Evolutionary conservation across 92 coral and sea anemone species (phyloP).

Genomic region (Palythoa caribaeorum): DNA sequence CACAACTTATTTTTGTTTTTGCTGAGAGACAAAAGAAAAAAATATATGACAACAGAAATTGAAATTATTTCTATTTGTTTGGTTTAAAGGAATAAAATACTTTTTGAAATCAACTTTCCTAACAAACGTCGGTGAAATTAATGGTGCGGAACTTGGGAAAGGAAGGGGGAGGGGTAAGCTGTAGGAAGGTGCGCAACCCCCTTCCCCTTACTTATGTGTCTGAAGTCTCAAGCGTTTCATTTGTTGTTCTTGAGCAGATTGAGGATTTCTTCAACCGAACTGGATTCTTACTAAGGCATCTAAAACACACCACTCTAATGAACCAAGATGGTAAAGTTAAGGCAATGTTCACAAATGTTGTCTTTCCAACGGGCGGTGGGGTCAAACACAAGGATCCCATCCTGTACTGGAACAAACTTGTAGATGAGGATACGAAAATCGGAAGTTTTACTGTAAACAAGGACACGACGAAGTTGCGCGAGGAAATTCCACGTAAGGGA

Average conservation of each 20-base stretch:
- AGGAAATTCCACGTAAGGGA: slow-evolving; percentile 12
- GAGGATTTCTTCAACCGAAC: neutral
- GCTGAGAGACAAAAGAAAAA: too few relatives aligned
- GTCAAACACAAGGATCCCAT: neutral
- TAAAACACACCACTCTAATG: neutral
- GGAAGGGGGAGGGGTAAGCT: too few relatives aligned
- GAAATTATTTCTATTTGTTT: too few relatives aligned
- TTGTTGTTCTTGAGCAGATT: neutral
- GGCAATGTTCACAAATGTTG: neutral
- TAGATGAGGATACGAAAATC: neutral
- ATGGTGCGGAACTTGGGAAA: too few relatives aligned
- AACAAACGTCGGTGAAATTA: too few relatives aligned
- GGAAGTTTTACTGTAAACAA: neutral
- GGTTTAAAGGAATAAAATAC: too few relatives aligned
- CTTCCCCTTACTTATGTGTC: too few relatives aligned
- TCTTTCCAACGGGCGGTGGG: neutral
- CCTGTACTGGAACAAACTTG: neutral
- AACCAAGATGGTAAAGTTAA: neutral
- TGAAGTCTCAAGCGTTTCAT: neutral
- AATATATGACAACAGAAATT: too few relatives aligned
- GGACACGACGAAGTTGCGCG: neutral
- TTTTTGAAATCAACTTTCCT: too few relatives aligned
- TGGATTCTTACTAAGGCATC: neutral
- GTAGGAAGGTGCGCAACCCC: too few relatives aligned
- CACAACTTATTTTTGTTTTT: too few relatives aligned